A percentile compares a stretch with the other conserved stretches of the same genome.
These are phyloP conservation scores for Cryptotis parvus DNA, from an alignment of 2,113 vertebrate species.

Conservation along the genomic window DNA sequence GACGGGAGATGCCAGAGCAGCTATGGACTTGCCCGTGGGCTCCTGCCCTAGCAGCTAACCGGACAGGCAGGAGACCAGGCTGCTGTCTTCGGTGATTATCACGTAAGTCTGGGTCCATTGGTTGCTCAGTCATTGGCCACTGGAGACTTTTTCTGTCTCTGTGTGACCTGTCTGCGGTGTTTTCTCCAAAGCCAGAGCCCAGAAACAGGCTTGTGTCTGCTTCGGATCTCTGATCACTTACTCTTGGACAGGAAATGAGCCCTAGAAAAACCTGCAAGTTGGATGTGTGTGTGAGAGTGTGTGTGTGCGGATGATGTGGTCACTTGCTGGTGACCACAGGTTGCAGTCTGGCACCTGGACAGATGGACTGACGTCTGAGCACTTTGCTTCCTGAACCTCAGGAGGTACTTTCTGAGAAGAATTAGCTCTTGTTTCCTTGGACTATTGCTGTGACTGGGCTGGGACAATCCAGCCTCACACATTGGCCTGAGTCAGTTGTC, in stretches of 20 bases:
- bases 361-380: background rate
- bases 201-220: constrained; percentile 47
- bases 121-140: background rate
- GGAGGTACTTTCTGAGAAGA: background rate
- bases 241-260: no score
- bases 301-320: background rate
- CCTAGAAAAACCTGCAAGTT: no score
- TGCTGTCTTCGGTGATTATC: background rate
- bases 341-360: background rate
- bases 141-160: constrained; percentile 33
- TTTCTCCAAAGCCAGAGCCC: constrained; percentile 55
- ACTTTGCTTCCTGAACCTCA: background rate
- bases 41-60: background rate
- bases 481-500: background rate
- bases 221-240: background rate
- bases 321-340: background rate
- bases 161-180: constrained; percentile 40
- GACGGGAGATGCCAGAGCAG: background rate
- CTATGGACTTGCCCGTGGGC: background rate
- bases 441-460: background rate
- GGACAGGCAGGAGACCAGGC: background rate
- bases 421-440: background rate
- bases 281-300: no score
- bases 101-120: background rate
- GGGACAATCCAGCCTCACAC: background rate